Evolutionary conservation across 2,888 invertebrate genomes (phyloP), one percentile per base, ranked within the genome.

Genomic region (Rapana venosa): DNA sequence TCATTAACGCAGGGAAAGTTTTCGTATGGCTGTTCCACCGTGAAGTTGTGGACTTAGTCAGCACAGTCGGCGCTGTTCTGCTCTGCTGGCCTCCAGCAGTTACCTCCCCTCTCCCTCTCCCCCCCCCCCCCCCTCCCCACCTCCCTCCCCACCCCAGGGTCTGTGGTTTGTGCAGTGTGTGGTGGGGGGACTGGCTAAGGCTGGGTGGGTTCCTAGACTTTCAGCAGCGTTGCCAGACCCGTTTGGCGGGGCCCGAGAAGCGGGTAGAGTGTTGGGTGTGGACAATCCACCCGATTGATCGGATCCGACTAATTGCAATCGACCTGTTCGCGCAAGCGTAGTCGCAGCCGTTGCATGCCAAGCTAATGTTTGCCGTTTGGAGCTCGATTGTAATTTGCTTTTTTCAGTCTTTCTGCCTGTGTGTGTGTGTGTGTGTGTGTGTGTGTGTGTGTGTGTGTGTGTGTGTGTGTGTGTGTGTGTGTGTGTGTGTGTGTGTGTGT

Each of bases 1-100:
- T 88, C 91, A 87, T 90, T 90, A 91, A 88, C 87, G 87, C 79
- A 58, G 47, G 58, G 77, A 66, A 88, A 58, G 77, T 88, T 90
- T 87, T 89, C 90, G 74, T 87, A 66, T 32, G 47, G 85, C 74
- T 79, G 90, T 79, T 83, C 87, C 83, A 87, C 88, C 90, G 87
- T 90, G 88, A 90, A 89, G 56, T 87, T 87, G 36, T 89, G 81
- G 83, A 83, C 89, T 90, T 87, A 81, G 47, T 8, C 47, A 47
- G 47, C 47, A 47, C 47, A 47, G n/a, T 77, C 89, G 79, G 56
- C 85, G 61, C 88, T 47, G n/a, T 87, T 83, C 79, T 81, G 47
- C 90, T 36, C 58, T 70, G 70, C 83, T 88, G 66, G 35, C 13
- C 74, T 17, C 36, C 11, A 1, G n/a, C 74, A 74, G 74, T 5